phyloP scores from a whole-genome alignment of 1,140 invertebrate species.

The Drosophila bocki region DNA sequence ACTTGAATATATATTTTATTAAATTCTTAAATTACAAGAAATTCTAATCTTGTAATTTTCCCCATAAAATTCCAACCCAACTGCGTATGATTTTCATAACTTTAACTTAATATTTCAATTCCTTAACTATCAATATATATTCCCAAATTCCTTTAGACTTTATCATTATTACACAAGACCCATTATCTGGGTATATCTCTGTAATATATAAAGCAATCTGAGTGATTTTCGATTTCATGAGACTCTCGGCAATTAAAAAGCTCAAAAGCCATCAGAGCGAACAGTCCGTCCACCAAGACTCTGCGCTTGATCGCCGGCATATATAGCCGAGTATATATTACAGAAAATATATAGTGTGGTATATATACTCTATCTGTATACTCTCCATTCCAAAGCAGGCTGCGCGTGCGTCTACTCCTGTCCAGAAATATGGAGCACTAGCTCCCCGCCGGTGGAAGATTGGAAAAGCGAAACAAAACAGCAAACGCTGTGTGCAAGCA shows the following conservation, averaged over 20 bases:
- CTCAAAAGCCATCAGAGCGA: constrained; percentile 47
- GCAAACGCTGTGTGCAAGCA: constrained; percentile 13
- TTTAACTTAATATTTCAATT: neutral
- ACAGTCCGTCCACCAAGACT: neutral
- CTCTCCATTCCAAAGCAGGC: neutral
- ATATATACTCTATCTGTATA: no score
- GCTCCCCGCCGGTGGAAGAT: neutral
- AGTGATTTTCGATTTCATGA: constrained; percentile 37
- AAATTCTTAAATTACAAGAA: no score
- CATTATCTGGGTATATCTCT: no score
- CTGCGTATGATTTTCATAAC: no score
- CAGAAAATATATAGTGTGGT: no score
- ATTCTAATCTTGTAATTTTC: no score
- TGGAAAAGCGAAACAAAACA: constrained; percentile 46
- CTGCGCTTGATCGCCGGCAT: constrained; percentile 20
- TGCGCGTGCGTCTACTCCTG: constrained; percentile 21
- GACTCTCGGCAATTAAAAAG: constrained; percentile 56
- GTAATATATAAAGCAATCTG: constrained; percentile 32
- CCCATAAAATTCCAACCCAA: neutral
- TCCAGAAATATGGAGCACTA: constrained; percentile 18
- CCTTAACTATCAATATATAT: neutral
- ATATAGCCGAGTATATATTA: no score
- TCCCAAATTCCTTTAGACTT: neutral
- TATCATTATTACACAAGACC: neutral
- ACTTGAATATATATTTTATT: no score